Percentiles rank a stretch among this genome's conserved stretches.
phyloP scores from a whole-genome alignment of 2,113 vertebrate genomes.

The Perca schrenkii region DNA sequence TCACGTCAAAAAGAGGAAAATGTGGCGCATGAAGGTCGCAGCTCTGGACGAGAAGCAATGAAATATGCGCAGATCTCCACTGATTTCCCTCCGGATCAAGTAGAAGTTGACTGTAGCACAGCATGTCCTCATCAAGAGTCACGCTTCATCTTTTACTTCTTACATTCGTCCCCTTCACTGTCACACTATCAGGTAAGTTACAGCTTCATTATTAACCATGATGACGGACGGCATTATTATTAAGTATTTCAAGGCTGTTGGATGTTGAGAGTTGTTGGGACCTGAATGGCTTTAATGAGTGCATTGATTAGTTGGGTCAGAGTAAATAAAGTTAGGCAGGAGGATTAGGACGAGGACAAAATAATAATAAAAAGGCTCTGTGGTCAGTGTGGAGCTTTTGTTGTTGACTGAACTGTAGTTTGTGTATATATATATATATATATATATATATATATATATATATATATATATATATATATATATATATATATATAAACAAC shows the following conservation, averaged over 20 bases:
- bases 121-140: constrained; percentile 34
- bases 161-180: background rate
- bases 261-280: background rate
- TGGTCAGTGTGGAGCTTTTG: background rate
- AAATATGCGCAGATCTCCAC: constrained; percentile 10
- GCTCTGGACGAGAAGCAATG: background rate
- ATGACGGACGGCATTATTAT: background rate
- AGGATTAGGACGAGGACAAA: background rate
- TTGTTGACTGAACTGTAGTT: background rate
- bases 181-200: constrained; percentile 57
- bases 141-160: constrained; percentile 13
- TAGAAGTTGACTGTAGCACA: background rate
- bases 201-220: background rate
- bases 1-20: constrained; percentile 1
- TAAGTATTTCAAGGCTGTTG: background rate
- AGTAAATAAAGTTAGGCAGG: background rate
- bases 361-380: background rate
- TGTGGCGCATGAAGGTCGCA: background rate
- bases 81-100: background rate
- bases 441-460: background rate
- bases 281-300: background rate
- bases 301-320: background rate
- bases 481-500: background rate
- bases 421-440: background rate
- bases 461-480: background rate